Evolutionary conservation across 2,888 invertebrate genomes (phyloP).

Genomic region (Elmis aenea): DNA sequence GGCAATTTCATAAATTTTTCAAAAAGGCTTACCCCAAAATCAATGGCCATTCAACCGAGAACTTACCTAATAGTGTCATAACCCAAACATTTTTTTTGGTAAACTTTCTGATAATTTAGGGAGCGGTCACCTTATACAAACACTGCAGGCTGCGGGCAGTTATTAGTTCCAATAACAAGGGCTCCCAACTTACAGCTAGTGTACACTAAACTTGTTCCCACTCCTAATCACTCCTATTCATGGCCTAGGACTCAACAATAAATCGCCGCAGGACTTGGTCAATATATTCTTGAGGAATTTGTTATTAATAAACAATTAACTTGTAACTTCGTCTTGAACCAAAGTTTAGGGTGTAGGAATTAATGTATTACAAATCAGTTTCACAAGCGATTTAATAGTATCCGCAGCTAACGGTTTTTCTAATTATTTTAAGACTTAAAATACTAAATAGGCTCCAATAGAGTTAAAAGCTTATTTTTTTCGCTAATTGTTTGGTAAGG

Average conservation of each 20-base stretch:
- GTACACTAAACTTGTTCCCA: conserved; percentile 35
- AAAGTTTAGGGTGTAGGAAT: no score
- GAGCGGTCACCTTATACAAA: conserved; percentile 37
- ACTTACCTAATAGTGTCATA: conserved; percentile 17
- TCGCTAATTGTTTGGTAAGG: no score
- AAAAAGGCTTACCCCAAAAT: conserved; percentile 7
- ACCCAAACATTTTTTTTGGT: conserved; percentile 19
- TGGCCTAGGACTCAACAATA: conserved; percentile 29
- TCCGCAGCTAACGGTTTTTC: no score
- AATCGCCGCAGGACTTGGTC: conserved; percentile 37
- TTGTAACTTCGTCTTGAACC: no score
- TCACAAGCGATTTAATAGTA: no score
- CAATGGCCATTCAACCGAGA: conserved; percentile 8
- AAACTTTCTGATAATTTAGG: conserved; percentile 31
- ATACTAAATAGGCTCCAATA: no score
- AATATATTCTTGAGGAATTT: no score
- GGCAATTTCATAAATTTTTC: no score
- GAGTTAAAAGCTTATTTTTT: no score
- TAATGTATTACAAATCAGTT: no score
- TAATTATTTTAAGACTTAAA: no score
- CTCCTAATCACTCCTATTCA: conserved; percentile 42
- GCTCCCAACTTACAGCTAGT: conserved; percentile 23
- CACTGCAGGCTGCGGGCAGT: conserved; percentile 37
- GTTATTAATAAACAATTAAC: no score
- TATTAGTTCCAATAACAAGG: conserved; percentile 44